These are phyloP conservation scores for Pseudorhombus dupliciocellatus DNA, from an alignment of 2,113 vertebrate species.

Conservation along the genomic window DNA sequence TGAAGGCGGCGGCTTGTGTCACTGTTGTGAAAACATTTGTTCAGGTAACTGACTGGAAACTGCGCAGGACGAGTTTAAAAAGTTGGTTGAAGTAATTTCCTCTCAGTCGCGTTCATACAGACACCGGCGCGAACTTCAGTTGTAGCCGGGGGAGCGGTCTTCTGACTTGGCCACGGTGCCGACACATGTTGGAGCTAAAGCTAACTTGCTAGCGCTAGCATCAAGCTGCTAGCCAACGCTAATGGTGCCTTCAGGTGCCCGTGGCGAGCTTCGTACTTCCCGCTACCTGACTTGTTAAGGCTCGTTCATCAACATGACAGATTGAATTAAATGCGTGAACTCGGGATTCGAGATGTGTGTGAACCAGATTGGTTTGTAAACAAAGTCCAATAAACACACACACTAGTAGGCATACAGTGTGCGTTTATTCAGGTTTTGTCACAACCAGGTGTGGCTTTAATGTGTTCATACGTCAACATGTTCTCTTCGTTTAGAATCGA, in stretches of 20 bases:
- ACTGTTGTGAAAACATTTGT: slow-evolving; percentile 20
- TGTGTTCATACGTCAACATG: background rate
- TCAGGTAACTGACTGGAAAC: slow-evolving; percentile 48
- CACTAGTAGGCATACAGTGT: background rate
- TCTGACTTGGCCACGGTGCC: slow-evolving; percentile 4
- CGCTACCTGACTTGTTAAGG: background rate
- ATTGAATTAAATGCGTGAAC: background rate
- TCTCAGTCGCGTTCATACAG: background rate
- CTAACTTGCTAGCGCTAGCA: slow-evolving; percentile 24
- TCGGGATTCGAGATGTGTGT: background rate
- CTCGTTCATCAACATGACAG: background rate
- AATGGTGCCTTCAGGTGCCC: slow-evolving; percentile 41
- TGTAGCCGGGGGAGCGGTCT: background rate
- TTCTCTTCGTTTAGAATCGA: background rate
- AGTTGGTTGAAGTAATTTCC: background rate
- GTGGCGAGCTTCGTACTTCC: background rate
- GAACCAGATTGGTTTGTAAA: background rate
- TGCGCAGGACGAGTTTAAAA: background rate
- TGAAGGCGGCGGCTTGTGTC: background rate
- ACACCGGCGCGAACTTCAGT: background rate
- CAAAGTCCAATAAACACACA: background rate
- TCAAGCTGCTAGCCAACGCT: background rate
- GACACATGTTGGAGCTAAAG: slow-evolving; percentile 19
- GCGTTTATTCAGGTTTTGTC: background rate
- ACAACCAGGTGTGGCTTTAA: background rate